Conservation (phyloP, 2,113 vertebrate species). For the Amblyornis subalaris region DNA sequence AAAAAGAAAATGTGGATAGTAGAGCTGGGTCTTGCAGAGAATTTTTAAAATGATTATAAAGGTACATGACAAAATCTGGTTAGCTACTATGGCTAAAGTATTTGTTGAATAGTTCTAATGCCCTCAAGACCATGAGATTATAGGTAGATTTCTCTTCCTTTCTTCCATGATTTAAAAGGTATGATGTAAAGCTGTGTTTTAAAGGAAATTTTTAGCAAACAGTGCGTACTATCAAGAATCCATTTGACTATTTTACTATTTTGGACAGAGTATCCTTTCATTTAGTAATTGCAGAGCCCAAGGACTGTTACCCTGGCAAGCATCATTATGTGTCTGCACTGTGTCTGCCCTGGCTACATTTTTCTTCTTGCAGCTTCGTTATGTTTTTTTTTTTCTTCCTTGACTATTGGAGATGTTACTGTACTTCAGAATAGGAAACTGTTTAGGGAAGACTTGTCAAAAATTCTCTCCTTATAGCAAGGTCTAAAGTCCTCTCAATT, state of each 20-base stretch:
- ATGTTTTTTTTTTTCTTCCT: not conserved
- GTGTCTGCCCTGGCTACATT: not conserved
- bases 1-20: not conserved
- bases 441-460: conserved; percentile 40
- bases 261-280: not conserved
- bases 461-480: conserved; percentile 31
- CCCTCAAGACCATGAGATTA: not conserved
- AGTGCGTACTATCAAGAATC: not conserved
- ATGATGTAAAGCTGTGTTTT: not conserved
- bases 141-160: not conserved
- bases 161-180: not conserved
- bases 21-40: not conserved
- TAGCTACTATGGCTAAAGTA: not conserved
- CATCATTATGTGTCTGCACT: not conserved
- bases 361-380: conserved; percentile 21
- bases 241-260: not conserved
- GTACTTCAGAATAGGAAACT: conserved; percentile 47
- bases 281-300: not conserved
- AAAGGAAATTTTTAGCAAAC: not conserved
- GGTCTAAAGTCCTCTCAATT: conserved; percentile 42
- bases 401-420: conserved; percentile 1
- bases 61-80: not conserved
- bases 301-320: not conserved
- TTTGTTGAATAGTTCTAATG: not conserved
- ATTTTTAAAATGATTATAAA: not conserved